phyloP scores from a whole-genome alignment of 2,797 vertebrate species.

The Miichthys miiuy region DNA sequence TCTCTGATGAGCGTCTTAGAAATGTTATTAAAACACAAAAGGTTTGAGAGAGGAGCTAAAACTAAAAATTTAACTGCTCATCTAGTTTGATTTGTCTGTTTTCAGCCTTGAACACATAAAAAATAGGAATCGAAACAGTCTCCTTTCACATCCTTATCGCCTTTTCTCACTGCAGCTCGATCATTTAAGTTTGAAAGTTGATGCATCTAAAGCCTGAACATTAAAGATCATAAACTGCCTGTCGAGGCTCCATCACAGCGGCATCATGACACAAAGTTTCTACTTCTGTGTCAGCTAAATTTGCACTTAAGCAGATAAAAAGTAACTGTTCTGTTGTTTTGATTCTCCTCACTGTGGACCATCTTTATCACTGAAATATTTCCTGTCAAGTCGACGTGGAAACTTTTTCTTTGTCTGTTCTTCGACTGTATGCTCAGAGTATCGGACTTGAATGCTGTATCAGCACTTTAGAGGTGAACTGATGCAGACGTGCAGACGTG shows the following conservation, averaged over 20 bases:
- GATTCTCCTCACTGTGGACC: not conserved
- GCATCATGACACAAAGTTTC: not conserved
- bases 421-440: not conserved
- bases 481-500: not conserved
- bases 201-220: not conserved
- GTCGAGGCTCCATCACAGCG: not conserved
- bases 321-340: not conserved
- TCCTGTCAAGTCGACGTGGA: not conserved
- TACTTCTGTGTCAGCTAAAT: not conserved
- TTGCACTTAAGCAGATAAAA: not conserved
- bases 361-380: not conserved
- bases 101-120: not conserved
- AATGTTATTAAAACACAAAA: no score
- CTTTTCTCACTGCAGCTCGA: no score
- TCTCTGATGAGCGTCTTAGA: not conserved
- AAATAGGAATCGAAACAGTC: no score
- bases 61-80: not conserved
- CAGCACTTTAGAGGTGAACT: slow-evolving; percentile 3
- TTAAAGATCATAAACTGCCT: not conserved
- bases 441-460: not conserved
- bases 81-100: not conserved
- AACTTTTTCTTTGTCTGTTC: not conserved
- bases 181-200: no score
- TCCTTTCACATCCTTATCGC: no score
- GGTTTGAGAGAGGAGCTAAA: not conserved